Evolutionary conservation across 2,797 vertebrate species (phyloP).

Genomic region (Chloroceryle amazona): DNA sequence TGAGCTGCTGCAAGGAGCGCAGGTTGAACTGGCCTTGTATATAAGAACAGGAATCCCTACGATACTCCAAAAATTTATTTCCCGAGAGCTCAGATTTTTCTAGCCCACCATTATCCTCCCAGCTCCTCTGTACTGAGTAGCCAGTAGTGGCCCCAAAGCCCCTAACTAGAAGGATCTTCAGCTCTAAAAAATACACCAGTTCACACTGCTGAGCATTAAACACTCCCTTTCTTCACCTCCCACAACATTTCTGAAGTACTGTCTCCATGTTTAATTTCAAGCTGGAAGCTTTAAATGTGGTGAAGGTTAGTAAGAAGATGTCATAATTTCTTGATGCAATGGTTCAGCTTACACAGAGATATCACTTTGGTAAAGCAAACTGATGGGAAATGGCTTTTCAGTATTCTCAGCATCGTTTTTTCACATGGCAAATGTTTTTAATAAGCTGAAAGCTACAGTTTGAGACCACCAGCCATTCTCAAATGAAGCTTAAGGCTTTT

Average conservation of each 20-base stretch:
- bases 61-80: not conserved
- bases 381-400: not conserved
- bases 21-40: not conserved
- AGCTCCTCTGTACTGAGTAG: not conserved
- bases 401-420: not conserved
- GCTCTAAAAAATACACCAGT: not conserved
- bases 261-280: not conserved
- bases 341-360: not conserved
- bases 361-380: not conserved
- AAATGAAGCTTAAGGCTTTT: not conserved
- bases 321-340: not conserved
- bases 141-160: not conserved
- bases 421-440: not conserved
- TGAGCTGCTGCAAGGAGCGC: not conserved
- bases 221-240: not conserved
- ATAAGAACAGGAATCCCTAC: not conserved
- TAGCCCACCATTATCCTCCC: not conserved
- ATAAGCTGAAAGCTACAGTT: not conserved
- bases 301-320: not conserved
- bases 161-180: not conserved
- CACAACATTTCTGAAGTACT: not conserved
- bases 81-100: not conserved
- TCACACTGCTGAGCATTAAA: not conserved
- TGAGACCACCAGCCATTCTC: not conserved
- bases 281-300: no score